phyloP scores from a whole-genome alignment of 2,113 vertebrate species.

The Murina feae region DNA sequence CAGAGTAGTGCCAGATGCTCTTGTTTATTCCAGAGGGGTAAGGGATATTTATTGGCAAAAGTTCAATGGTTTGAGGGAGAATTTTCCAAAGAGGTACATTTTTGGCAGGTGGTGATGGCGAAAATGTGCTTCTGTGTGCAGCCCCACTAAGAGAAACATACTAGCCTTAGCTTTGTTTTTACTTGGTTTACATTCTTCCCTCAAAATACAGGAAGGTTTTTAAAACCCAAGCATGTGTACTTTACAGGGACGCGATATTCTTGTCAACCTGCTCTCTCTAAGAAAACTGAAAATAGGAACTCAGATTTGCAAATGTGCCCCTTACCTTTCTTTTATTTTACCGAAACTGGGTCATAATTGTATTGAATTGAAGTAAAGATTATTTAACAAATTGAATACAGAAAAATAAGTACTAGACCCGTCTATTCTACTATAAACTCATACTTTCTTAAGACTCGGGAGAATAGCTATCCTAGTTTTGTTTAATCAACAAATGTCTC shows the following conservation, averaged over 20 bases:
- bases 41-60: conserved; percentile 56
- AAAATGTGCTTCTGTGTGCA: conserved; percentile 26
- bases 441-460: background rate
- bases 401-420: background rate
- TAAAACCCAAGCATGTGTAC: background rate
- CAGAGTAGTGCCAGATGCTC: conserved; percentile 56
- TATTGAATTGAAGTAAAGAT: background rate
- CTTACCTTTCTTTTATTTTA: background rate
- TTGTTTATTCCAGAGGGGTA: conserved; percentile 59
- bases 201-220: background rate
- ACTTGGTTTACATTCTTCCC: conserved; percentile 2
- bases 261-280: background rate
- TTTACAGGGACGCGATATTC: background rate
- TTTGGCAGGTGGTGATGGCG: background rate
- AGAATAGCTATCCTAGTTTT: background rate
- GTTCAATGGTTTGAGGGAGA: conserved; percentile 29
- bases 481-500: background rate
- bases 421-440: conserved; percentile 6
- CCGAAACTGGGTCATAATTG: background rate
- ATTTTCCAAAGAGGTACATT: conserved; percentile 51
- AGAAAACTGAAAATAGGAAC: background rate
- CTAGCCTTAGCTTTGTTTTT: conserved; percentile 29
- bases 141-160: background rate
- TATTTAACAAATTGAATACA: background rate
- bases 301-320: background rate